Evolutionary conservation across 2,888 invertebrate species (phyloP).

Genomic region (Cosmopolites sordidus): DNA sequence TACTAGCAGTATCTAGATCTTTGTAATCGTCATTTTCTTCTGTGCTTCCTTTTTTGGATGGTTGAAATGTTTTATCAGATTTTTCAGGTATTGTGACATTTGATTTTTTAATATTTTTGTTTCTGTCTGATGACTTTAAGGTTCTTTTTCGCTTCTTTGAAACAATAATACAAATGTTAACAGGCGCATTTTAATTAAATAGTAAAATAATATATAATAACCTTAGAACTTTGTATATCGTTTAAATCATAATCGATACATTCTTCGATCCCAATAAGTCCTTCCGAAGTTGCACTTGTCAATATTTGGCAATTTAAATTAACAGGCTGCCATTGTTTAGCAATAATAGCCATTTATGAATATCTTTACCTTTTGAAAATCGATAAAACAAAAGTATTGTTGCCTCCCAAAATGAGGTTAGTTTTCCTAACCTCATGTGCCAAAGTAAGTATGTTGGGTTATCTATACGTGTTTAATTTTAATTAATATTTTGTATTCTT

Average conservation of each 20-base stretch:
- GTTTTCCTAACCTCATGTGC: too few species aligned
- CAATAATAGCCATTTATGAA: conserved; percentile 9
- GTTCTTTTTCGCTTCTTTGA: conserved; percentile 22
- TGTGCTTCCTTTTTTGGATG: conserved; percentile 20
- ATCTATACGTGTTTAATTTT: too few species aligned
- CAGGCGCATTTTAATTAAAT: not conserved
- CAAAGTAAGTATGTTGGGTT: too few species aligned
- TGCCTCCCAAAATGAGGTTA: too few species aligned
- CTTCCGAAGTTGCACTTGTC: conserved; percentile 35
- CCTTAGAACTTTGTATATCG: conserved; percentile 43
- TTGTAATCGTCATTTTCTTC: conserved; percentile 1
- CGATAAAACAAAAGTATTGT: too few species aligned
- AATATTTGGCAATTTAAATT: conserved; percentile 56
- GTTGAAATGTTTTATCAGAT: conserved; percentile 12
- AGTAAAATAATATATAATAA: conserved; percentile 3
- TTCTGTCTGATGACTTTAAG: conserved; percentile 14
- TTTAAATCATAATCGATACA: conserved; percentile 64
- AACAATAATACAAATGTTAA: not conserved
- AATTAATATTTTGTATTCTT: too few species aligned
- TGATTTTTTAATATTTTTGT: conserved; percentile 23
- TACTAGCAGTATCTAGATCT: not conserved
- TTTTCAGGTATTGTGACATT: conserved; percentile 6
- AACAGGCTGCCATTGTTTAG: conserved; percentile 59
- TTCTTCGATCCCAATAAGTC: conserved; percentile 72
- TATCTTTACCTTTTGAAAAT: too few species aligned